phyloP scores from a whole-genome alignment of 2,113 vertebrate species.

The Tenrec ecaudatus region DNA sequence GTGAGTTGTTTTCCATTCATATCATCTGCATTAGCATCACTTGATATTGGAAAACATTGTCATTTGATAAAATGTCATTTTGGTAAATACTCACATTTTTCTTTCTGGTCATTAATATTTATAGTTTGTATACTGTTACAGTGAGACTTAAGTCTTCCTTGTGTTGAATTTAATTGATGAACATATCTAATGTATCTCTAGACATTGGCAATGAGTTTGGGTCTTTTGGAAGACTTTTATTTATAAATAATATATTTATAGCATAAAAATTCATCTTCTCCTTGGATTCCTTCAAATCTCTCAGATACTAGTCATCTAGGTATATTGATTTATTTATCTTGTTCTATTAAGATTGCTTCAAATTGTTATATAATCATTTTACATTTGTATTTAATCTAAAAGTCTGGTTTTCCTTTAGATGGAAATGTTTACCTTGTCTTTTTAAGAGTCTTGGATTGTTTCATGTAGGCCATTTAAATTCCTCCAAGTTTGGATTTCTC shows the following conservation, averaged over 20 bases:
- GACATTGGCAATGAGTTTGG: too few species aligned
- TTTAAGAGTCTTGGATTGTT: not conserved
- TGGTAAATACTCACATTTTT: too few species aligned
- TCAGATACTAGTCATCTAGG: not conserved
- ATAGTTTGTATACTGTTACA: too few species aligned
- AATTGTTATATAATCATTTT: not conserved
- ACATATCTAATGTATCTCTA: too few species aligned
- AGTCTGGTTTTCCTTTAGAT: not conserved
- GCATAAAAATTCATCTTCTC: not conserved
- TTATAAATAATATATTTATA: not conserved
- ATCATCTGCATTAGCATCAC: not conserved
- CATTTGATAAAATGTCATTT: too few species aligned
- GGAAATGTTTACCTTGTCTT: constrained; percentile 7
- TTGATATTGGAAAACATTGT: not conserved
- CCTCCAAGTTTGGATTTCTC: not conserved
- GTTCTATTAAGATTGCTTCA: not conserved
- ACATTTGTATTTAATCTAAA: constrained; percentile 13
- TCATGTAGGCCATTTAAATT: not conserved
- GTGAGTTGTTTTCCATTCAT: not conserved
- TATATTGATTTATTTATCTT: not conserved
- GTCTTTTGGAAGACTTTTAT: not conserved
- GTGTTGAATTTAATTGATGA: too few species aligned
- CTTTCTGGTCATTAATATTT: too few species aligned
- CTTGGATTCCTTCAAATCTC: not conserved
- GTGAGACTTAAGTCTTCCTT: too few species aligned